Conservation (phyloP, 1,140 invertebrate genomes). For the Pissodes strobi region DNA sequence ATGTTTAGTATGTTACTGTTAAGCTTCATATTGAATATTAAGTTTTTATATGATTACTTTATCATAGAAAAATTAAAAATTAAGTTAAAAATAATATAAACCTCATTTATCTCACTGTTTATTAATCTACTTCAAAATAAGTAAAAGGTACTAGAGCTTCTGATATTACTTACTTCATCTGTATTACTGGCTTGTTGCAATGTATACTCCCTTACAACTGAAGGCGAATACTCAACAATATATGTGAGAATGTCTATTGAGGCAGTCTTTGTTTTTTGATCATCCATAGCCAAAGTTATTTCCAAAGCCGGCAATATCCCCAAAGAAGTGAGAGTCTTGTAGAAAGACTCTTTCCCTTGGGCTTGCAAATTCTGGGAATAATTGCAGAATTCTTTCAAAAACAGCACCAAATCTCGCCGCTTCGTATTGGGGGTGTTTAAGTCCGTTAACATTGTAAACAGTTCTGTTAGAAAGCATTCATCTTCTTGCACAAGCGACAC, state of each 20-base stretch:
- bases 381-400: constrained; percentile 99
- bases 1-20: too few relatives aligned
- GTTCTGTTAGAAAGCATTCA: constrained; percentile 91
- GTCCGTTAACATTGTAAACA: constrained; percentile 92
- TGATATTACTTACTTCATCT: constrained; percentile 72
- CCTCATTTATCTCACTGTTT: too few relatives aligned
- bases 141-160: neutral
- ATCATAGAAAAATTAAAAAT: too few relatives aligned
- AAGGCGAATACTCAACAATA: constrained; percentile 97
- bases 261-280: constrained; percentile 90
- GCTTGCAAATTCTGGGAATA: constrained; percentile 98
- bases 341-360: constrained; percentile 95
- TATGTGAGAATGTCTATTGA: constrained; percentile 98
- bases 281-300: constrained; percentile 90
- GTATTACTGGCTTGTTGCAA: constrained; percentile 86
- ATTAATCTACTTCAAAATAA: too few relatives aligned
- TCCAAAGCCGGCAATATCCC: constrained; percentile 94
- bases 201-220: constrained; percentile 96
- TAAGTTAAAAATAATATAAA: too few relatives aligned
- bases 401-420: constrained; percentile 92
- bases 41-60: too few relatives aligned
- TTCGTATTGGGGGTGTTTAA: constrained; percentile 80
- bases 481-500: constrained; percentile 98
- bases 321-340: constrained; percentile 92
- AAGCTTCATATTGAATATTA: too few relatives aligned